Percentiles rank a stretch among this genome's conserved stretches.
Evolutionary conservation across 2,888 invertebrate genomes (phyloP).

Genomic region (Steinernema scapterisci): DNA sequence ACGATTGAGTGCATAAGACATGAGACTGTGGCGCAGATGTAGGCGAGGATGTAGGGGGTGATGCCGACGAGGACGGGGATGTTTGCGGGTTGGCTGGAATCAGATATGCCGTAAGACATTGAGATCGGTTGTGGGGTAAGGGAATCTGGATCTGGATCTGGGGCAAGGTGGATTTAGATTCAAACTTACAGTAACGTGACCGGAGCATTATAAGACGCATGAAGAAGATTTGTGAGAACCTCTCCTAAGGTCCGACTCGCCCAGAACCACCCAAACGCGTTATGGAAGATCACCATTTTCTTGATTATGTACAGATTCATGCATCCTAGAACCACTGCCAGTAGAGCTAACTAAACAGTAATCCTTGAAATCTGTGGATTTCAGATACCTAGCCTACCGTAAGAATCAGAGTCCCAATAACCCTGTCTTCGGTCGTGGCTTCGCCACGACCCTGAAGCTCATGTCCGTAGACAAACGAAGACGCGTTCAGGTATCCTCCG

Average conservation of each 20-base stretch:
- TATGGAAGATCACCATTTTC: neutral
- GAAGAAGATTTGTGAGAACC: neutral
- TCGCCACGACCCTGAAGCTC: slow-evolving; percentile 12
- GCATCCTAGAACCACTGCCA: neutral
- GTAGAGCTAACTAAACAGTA: neutral
- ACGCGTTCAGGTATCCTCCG: neutral
- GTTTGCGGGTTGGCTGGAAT: neutral
- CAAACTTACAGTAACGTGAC: neutral
- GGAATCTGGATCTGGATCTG: no score
- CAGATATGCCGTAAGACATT: no score
- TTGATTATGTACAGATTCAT: slow-evolving; percentile 9
- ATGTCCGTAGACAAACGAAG: neutral
- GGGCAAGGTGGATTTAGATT: no score
- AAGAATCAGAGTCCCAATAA: neutral
- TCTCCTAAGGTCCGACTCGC: slow-evolving; percentile 5
- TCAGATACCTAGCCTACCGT: neutral
- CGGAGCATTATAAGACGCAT: neutral
- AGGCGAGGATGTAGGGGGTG: neutral
- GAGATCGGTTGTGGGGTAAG: no score
- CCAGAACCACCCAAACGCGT: slow-evolving; percentile 28
- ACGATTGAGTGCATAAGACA: slow-evolving; percentile 19
- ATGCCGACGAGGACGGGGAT: neutral
- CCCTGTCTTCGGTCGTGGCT: neutral
- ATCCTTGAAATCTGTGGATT: neutral
- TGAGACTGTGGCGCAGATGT: slow-evolving; percentile 6